Evolutionary conservation across 2,797 vertebrate species (phyloP).

Genomic region (Syngnathus rostellatus): DNA sequence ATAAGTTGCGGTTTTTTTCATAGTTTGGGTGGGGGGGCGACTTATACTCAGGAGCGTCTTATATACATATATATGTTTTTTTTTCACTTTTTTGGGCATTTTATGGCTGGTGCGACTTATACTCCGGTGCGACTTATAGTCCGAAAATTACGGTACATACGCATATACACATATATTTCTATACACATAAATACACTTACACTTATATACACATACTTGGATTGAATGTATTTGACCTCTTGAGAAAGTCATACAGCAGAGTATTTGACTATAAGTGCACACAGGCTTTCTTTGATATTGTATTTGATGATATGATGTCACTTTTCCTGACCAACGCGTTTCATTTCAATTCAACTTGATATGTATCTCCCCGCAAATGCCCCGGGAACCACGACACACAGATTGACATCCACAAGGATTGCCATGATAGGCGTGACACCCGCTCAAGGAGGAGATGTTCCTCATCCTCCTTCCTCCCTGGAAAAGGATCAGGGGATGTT

Average conservation of each 20-base stretch:
- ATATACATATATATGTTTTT: too few species aligned
- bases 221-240: background rate
- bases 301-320: background rate
- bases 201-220: too few species aligned
- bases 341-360: background rate
- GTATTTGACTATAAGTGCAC: background rate
- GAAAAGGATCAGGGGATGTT: background rate
- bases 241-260: background rate
- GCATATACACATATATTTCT: too few species aligned
- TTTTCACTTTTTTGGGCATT: too few species aligned
- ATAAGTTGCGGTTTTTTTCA: too few species aligned
- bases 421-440: background rate
- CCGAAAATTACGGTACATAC: too few species aligned
- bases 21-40: too few species aligned
- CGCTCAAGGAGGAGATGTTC: background rate
- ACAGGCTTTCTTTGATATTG: background rate
- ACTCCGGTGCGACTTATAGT: too few species aligned
- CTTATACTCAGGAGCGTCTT: too few species aligned
- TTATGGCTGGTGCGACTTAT: too few species aligned
- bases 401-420: background rate
- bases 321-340: slow-evolving; percentile 1
- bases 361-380: background rate
- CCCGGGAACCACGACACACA: background rate
- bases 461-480: background rate
- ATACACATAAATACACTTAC: too few species aligned